Evolutionary conservation across 2,888 invertebrate genomes (phyloP).

Genomic region (Polyommatus iphigenia): DNA sequence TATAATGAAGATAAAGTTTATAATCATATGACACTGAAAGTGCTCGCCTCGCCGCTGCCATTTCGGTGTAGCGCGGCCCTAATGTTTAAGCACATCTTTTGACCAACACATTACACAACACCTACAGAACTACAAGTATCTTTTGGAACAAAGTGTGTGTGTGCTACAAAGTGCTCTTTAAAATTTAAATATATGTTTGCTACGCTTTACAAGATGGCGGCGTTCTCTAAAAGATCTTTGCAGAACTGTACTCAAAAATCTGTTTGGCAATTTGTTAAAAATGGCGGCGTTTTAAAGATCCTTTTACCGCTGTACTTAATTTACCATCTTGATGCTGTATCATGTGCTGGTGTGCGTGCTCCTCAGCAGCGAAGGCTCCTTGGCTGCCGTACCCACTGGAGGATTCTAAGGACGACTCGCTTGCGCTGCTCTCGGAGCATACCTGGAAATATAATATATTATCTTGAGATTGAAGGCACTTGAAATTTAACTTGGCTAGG

Average conservation of each 20-base stretch:
- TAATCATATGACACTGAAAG: too few species aligned
- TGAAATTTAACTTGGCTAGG: too few species aligned
- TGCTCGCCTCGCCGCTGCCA: too few species aligned
- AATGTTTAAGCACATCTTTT: neutral
- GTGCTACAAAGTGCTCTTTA: too few species aligned
- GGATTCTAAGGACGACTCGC: constrained; percentile 87
- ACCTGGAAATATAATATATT: constrained; percentile 53
- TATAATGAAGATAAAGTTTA: too few species aligned
- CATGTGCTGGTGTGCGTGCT: constrained; percentile 65
- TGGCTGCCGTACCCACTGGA: constrained; percentile 89
- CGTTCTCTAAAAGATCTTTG: too few species aligned
- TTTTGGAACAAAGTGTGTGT: too few species aligned
- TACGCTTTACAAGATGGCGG: too few species aligned
- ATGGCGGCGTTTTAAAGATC: neutral
- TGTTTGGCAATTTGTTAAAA: too few species aligned
- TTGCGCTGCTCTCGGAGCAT: constrained; percentile 82
- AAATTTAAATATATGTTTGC: too few species aligned
- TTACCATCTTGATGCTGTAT: constrained; percentile 71
- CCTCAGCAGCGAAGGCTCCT: constrained; percentile 84
- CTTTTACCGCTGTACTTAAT: constrained; percentile 29
- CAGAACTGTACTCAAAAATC: too few species aligned
- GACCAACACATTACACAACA: neutral
- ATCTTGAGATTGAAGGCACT: neutral
- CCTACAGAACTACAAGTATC: neutral
- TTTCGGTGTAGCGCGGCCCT: too few species aligned